Base-by-base conservation (phyloP, 2,888 invertebrate species). In the Netelia inedita region DNA sequence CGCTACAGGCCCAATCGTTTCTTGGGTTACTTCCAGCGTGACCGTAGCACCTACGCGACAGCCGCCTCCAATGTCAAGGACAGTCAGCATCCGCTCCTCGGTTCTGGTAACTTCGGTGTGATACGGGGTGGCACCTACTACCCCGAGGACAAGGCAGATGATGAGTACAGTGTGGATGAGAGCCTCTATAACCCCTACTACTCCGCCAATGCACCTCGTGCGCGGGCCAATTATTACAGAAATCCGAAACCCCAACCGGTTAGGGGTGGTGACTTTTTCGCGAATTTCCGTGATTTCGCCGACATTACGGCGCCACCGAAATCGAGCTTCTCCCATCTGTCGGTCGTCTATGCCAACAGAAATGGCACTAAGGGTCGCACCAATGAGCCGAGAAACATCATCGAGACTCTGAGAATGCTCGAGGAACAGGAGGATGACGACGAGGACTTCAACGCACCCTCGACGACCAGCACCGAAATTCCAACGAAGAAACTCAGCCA, bases 271-370 rank as follows among this genome's bases (percentile, higher is more conserved):
- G 97, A 98, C 90, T 98, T 98, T 91, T 98, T 98, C 91, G 97
- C 97, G 3, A 97, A 98, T 92, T 98, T 98, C 94, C 95, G 97
- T 89, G 98, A 98, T 92, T 98, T 98, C 91, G 98, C 98, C 0
- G 98, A 98, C 89, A 98, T 98, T 76, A 98, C 98, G 85, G 96
- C 97, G 2, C 97, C 97, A 0, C 95, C 97, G 0, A 97, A 97
- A 91, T 95, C 96, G 1, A 97, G 97, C 6, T 98, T 97, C 93
- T 97, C 98, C 0, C 97, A 98, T 88, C 96, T 96, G 85, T 97
- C 97, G 43, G 96, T 98, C 0, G 97, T 98, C 0, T 98, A 98
- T 91, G 97, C 97, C 0, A 97, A 97, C 88, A 97, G 97, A 92
- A 97, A 97, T 89, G 96, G 95, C 8, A 97, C 95, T 87, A 93